Evolutionary conservation across 2,797 vertebrate genomes (phyloP).

Genomic region (Sebastes goodei): DNA sequence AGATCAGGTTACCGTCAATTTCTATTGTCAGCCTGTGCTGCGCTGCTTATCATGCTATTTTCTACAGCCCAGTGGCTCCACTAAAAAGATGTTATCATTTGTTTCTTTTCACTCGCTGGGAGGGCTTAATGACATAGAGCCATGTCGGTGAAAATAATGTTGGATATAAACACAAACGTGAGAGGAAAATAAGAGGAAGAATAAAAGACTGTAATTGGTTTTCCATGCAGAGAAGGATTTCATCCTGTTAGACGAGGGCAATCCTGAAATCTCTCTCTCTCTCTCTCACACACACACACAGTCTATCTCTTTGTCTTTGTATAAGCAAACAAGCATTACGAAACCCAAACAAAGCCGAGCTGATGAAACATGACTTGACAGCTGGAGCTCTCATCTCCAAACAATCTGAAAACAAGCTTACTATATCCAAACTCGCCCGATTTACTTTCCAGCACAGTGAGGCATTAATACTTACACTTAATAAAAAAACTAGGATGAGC

Average conservation of each 20-base stretch:
- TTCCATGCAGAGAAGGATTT: constrained; percentile 9
- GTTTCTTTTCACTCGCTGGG: constrained; percentile 2
- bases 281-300: not conserved
- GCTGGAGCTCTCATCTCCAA: constrained; percentile 54
- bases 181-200: constrained; percentile 6
- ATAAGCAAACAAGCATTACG: constrained; percentile 58
- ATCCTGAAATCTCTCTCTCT: constrained; percentile 13
- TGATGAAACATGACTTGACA: constrained; percentile 64
- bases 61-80: constrained; percentile 16
- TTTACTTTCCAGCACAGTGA: constrained; percentile 19
- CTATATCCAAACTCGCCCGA: constrained; percentile 23
- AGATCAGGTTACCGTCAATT: constrained; percentile 58
- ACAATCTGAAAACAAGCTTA: constrained; percentile 46
- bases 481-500: constrained; percentile 13
- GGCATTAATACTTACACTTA: constrained; percentile 2
- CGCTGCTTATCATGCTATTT: constrained; percentile 42
- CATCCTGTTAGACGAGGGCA: constrained; percentile 1
- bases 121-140: constrained; percentile 5
- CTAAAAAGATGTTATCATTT: constrained; percentile 29
- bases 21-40: constrained; percentile 44
- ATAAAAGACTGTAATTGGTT: constrained; percentile 9
- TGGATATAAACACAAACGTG: constrained; percentile 12
- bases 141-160: constrained; percentile 3
- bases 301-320: constrained; percentile 31
- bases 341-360: constrained; percentile 41